Conservation (phyloP, 2,113 vertebrate genomes). For the Aptenodytes patagonicus region DNA sequence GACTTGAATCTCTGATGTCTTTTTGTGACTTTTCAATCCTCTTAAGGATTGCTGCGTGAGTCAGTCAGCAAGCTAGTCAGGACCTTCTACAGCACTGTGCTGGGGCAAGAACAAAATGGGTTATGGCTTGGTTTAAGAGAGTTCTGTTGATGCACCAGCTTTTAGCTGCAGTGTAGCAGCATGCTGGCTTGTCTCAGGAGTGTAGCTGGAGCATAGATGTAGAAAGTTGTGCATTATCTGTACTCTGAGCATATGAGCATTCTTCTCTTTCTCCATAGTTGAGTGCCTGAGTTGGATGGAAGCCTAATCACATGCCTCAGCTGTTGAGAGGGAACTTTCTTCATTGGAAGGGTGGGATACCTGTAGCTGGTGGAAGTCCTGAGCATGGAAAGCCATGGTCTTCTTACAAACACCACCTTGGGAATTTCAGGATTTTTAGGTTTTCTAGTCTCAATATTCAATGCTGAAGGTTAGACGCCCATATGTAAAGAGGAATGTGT, state of each 20-base stretch:
- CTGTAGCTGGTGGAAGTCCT: background rate
- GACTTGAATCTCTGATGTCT: background rate
- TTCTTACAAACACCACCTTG: background rate
- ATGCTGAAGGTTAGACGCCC: background rate
- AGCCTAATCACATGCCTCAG: background rate
- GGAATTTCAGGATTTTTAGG: background rate
- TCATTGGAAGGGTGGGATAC: accelerated
- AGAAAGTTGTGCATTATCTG: background rate
- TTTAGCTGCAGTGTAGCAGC: background rate
- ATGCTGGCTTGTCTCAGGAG: background rate
- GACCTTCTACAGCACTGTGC: background rate
- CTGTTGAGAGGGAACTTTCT: background rate
- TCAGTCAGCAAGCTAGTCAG: background rate
- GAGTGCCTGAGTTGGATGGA: background rate
- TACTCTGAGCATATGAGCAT: background rate
- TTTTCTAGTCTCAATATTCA: background rate
- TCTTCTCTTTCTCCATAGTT: background rate
- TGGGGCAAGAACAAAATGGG: background rate
- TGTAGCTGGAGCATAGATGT: accelerated
- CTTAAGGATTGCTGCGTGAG: background rate
- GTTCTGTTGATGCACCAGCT: background rate
- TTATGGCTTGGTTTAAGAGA: background rate
- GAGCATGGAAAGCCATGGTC: background rate
- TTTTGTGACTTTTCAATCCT: background rate
- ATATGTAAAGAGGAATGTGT: background rate